Base-by-base conservation (phyloP, 37 sponge, comb jelly and placozoan species). In the Halisarca cf. caerulea region DNA sequence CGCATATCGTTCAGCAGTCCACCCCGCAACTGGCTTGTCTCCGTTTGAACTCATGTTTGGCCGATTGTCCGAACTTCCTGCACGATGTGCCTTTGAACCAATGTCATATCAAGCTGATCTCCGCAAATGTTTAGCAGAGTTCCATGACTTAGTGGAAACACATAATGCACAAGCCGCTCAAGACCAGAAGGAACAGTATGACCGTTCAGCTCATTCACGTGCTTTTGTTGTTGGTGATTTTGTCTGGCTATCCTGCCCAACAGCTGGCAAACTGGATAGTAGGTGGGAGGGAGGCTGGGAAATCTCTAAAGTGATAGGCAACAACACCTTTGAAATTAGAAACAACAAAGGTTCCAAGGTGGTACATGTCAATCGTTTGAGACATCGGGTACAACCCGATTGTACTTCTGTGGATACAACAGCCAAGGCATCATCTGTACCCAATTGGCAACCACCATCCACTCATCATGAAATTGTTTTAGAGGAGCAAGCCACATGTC, bases 201-300 rank as follows among this genome's bases (percentile, higher is more conserved):
- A 89, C 41, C n/a, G 57, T 23, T 61, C 80, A 23, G 23, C 82
- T n/a, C 58, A 6, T 20, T 21, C 5, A 36, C 43, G 86, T 21
- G 28, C 42, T 20, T 89, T 85, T 36, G 0, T 8, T 44, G 83
- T 24, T 20, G 92, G 88, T 33, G 88, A 91, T 61, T 11, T 25
- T 42, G 88, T 87, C 15, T 91, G 92, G 92, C 61, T 91, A 7
- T 80, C 92, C 34, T 38, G 80, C 38, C 92, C 88, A 33, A 84
- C 85, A 11, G 83, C 85, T 30, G 88, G 92, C 24, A 91, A 85
- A 62, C 83, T 91, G 30, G 92, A 87, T 28, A 75, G 66, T 32
- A 86, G 60, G 39, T 91, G 92, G 88, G 92, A 91, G 35, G 88
- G 88, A 60, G 71, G n/a, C n/a, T n/a, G n/a, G n/a, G n/a, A n/a